Evolutionary conservation across 2,113 vertebrate species (phyloP).

Genomic region (Callospermophilus lateralis): DNA sequence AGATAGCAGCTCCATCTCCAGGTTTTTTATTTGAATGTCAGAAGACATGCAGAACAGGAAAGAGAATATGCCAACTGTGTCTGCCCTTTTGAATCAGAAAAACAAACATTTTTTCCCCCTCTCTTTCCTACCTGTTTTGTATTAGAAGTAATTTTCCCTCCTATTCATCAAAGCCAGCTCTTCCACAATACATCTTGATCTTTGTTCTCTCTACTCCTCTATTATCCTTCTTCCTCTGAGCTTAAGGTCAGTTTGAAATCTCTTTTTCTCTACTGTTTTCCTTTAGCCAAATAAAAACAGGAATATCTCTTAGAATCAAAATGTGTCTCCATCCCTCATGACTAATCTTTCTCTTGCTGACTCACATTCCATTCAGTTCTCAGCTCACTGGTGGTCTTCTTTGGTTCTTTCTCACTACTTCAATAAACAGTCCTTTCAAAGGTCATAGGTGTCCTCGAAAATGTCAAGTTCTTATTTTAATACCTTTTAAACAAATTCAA

Average conservation of each 20-base stretch:
- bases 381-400: neutral
- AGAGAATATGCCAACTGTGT: accelerated
- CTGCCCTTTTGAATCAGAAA: neutral
- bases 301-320: neutral
- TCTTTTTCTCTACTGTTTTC: neutral
- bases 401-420: neutral
- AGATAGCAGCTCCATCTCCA: neutral
- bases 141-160: neutral
- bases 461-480: neutral
- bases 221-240: neutral
- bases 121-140: neutral
- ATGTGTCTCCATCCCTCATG: accelerated
- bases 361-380: neutral
- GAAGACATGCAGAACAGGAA: neutral
- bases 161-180: neutral
- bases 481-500: neutral
- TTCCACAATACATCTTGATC: neutral
- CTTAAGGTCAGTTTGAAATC: neutral
- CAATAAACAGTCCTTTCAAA: neutral
- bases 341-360: neutral
- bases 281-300: neutral
- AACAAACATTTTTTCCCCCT: neutral
- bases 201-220: neutral
- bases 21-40: neutral
- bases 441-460: neutral